Conservation (phyloP, 2,113 vertebrate genomes). For the Alethe castanea region DNA sequence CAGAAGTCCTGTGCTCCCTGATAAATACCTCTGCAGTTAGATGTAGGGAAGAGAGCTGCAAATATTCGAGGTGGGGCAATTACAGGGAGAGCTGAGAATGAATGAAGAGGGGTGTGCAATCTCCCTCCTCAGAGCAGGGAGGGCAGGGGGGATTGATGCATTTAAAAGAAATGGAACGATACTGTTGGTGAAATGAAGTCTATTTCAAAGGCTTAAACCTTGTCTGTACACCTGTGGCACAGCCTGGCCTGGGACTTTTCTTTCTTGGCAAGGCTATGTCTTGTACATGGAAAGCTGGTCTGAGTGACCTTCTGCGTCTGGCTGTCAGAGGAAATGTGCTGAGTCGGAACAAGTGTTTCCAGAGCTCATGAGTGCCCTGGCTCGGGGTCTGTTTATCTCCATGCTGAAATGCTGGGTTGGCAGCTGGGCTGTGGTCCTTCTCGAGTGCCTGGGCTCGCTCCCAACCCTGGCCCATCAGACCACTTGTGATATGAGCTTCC, state of each 20-base stretch:
- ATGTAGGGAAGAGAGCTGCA: not conserved
- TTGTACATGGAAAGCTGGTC: constrained; percentile 11
- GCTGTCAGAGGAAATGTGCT: constrained; percentile 12
- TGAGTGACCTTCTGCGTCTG: constrained; percentile 26
- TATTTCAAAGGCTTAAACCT: not conserved
- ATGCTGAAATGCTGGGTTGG: constrained; percentile 12
- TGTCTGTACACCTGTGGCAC: not conserved
- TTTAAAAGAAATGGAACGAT: not conserved
- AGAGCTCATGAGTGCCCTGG: not conserved
- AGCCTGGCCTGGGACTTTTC: not conserved
- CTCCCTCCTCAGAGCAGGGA: not conserved
- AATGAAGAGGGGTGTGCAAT: not conserved
- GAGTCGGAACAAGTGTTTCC: not conserved
- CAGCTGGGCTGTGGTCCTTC: not conserved
- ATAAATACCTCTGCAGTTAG: not conserved
- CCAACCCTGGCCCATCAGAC: not conserved
- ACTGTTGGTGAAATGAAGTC: not conserved
- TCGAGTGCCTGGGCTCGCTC: not conserved
- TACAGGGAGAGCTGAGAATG: not conserved
- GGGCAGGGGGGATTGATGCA: not conserved
- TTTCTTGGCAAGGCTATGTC: constrained; percentile 3
- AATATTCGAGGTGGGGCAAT: not conserved
- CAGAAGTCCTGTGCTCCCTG: not conserved
- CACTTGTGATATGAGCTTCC: constrained; percentile 16
- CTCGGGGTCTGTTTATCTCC: not conserved